A percentile compares a stretch with the other conserved stretches of the same genome.
These are phyloP conservation scores for Anarhynchus alexandrinus DNA, from an alignment of 2,113 vertebrate species.

Conservation along the genomic window DNA sequence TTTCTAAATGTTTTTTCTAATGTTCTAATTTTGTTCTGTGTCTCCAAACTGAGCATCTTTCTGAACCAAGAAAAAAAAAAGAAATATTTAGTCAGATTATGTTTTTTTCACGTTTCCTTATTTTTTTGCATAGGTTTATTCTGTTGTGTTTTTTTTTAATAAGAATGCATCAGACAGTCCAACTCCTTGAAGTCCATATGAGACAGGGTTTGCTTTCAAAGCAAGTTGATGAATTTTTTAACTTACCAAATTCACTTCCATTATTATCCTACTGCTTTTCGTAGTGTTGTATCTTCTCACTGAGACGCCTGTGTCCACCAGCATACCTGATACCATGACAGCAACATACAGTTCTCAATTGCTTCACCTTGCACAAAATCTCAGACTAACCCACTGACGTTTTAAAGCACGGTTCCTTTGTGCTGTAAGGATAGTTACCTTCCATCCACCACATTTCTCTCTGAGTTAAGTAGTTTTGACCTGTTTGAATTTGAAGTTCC, in stretches of 20 bases:
- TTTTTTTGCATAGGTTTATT: not conserved
- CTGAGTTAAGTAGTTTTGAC: not conserved
- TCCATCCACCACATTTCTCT: not conserved
- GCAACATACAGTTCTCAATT: not conserved
- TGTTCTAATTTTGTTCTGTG: not conserved
- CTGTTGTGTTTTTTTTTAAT: not conserved
- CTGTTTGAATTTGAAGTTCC: not conserved
- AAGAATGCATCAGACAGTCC: not conserved
- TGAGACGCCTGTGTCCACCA: not conserved
- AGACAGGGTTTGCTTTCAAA: not conserved
- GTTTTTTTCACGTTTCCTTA: rapidly evolving
- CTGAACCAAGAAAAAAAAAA: not conserved
- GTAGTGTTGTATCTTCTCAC: not conserved
- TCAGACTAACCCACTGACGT: not conserved
- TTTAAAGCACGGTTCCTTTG: not conserved
- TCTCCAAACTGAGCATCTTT: not conserved
- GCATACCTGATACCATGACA: not conserved
- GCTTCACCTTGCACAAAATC: not conserved
- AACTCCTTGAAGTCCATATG: not conserved
- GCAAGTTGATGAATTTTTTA: not conserved
- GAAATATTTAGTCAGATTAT: not conserved
- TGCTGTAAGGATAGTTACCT: not conserved
- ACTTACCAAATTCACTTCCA: not conserved
- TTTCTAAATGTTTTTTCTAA: not conserved
- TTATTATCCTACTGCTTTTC: not conserved